Conservation (phyloP, 2,113 vertebrate genomes). For the Clarias gariepinus region DNA sequence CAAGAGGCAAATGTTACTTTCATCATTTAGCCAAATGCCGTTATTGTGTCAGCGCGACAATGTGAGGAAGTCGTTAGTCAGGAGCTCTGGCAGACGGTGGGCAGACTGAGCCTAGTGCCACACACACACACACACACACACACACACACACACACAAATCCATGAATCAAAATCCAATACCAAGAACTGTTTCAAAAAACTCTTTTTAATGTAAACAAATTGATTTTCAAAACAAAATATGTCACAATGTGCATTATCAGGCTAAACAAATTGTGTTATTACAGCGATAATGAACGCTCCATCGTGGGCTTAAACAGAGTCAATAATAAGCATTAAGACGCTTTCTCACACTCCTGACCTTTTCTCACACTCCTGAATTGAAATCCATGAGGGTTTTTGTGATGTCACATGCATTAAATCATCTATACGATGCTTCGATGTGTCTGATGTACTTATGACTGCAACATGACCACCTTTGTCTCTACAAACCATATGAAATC, state of each 20-base stretch:
- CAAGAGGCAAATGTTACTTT: slow-evolving; percentile 66
- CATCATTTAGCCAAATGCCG: slow-evolving; percentile 64
- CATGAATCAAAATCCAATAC: background rate
- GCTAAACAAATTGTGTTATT: background rate
- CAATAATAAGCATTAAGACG: background rate
- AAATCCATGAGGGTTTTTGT: no score
- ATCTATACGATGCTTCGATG: no score
- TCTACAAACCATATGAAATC: no score
- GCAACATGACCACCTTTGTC: no score
- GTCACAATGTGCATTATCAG: background rate
- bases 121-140: slow-evolving; percentile 20
- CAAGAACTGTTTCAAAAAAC: background rate
- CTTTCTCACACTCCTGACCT: no score
- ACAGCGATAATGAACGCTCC: background rate
- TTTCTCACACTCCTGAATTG: no score
- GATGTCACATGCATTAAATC: no score
- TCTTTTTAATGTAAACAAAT: background rate
- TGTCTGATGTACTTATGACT: no score
- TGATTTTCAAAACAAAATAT: background rate
- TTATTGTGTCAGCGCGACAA: slow-evolving; percentile 69
- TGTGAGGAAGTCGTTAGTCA: slow-evolving; percentile 76
- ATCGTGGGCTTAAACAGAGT: background rate
- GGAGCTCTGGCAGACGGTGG: slow-evolving; percentile 50
- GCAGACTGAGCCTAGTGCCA: slow-evolving; percentile 33
- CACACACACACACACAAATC: background rate